Evolutionary conservation across 2,113 vertebrate genomes (phyloP).

Genomic region (Pan troglodytes): DNA sequence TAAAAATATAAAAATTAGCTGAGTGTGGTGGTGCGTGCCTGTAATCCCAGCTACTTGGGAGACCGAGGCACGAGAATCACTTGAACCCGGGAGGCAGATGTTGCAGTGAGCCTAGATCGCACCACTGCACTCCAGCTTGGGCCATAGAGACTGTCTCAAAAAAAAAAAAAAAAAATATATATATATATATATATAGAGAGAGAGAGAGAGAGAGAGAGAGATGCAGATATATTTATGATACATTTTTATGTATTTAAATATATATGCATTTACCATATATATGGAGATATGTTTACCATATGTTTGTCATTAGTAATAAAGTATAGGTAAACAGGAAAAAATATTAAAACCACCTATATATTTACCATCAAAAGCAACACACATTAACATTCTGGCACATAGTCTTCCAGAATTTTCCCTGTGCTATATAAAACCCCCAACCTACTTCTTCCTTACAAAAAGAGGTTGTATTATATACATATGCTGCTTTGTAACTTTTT

Average conservation of each 20-base stretch:
- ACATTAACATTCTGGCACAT: neutral
- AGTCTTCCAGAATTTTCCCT: neutral
- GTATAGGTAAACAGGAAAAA: neutral
- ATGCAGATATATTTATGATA: no score
- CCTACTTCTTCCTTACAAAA: slow-evolving; percentile 9
- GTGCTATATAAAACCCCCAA: neutral
- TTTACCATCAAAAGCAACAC: neutral
- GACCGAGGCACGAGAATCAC: no score
- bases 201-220: no score
- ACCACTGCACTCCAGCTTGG: no score
- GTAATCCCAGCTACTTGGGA: no score
- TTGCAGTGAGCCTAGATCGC: no score
- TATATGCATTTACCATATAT: neutral
- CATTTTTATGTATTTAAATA: neutral
- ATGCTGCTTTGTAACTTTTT: neutral
- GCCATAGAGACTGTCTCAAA: no score
- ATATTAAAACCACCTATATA: neutral
- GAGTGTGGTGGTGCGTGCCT: no score
- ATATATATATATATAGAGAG: neutral
- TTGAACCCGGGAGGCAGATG: no score
- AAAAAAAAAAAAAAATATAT: neutral
- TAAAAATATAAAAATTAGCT: no score
- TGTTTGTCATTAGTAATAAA: neutral
- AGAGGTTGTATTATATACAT: neutral
- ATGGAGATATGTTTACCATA: neutral